A percentile compares a stretch with the other conserved stretches of the same genome.
These are phyloP conservation scores for Chrysomallon squamiferum DNA, from an alignment of 1,140 invertebrate genomes.

Conservation along the genomic window DNA sequence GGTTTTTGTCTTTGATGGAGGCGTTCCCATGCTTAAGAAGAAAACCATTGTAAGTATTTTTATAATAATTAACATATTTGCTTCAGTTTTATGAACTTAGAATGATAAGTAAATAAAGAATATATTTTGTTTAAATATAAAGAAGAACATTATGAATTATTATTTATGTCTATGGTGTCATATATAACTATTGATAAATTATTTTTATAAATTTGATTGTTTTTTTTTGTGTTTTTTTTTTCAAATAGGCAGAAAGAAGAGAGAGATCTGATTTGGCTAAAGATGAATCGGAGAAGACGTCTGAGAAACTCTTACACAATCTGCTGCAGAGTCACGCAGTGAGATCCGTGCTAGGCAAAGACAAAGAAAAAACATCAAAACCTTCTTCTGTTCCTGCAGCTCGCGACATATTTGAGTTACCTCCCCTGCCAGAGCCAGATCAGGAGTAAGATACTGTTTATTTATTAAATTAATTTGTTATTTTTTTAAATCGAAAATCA, in stretches of 20 bases:
- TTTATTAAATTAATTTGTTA: background rate
- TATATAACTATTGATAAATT: too few relatives aligned
- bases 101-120: too few relatives aligned
- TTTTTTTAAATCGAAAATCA: background rate
- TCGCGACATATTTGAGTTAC: conserved; percentile 49
- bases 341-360: conserved; percentile 34
- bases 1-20: conserved; percentile 99
- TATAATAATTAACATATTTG: background rate
- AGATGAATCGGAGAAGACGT: conserved; percentile 75
- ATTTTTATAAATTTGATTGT: background rate
- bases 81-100: too few relatives aligned
- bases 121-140: too few relatives aligned
- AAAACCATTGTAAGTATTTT: conserved; percentile 83
- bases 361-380: background rate
- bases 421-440: conserved; percentile 50
- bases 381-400: background rate
- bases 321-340: conserved; percentile 66
- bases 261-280: conserved; percentile 76
- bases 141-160: background rate
- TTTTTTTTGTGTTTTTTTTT: conserved; percentile 9
- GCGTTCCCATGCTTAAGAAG: conserved; percentile 86
- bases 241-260: conserved; percentile 75
- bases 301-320: conserved; percentile 76
- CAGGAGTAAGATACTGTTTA: conserved; percentile 26
- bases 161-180: background rate